Evolutionary conservation across 2,113 vertebrate genomes (phyloP), one percentile per base, ranked within the genome.

Genomic region (Emydura subglobosa): DNA sequence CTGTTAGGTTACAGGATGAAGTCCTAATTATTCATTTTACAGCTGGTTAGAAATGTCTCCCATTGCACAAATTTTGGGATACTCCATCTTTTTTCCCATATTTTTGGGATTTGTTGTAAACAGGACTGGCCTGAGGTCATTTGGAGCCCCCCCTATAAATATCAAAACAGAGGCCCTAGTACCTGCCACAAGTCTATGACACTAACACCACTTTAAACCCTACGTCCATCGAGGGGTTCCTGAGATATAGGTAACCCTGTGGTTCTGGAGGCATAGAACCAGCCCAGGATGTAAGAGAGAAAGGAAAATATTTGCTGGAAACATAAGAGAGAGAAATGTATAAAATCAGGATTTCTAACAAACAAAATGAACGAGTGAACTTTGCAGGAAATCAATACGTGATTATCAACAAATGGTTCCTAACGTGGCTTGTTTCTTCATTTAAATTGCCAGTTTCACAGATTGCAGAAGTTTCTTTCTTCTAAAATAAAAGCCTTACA

Each of bases 401-500:
- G 25, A 55, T 24, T 85, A 85, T 44, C 44, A 27, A 50, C 44
- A 44, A 54, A 49, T 7, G 27, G 91, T 54, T 24, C 22, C n/a
- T 92, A 84, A 29, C 2, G n/a, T 39, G 17, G 65, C 68, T 44
- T 88, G 21, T 90, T 81, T 87, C 83, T 92, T 91, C 31, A 87
- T 72, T 27, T 93, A 72, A 95, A 76, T 49, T 0, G 24, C 57
- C 13, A 68, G 0, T 3, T 8, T 83, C 84, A 79, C 68, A 74
- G 44, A 16, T 54, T 61, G 53, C 51, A 96, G 55, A 79, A 84
- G 85, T 93, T 94, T 31, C 16, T 49, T 19, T 87, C 81, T 86
- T 95, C 74, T 92, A 89, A 96, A 91, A 85, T 90, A 86, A 88
- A 94, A 87, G 82, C 84, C 59, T 92, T 84, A 85, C 17, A 87